phyloP scores from a whole-genome alignment of 2,888 invertebrate species.

The Drosophila vallismaia region DNA sequence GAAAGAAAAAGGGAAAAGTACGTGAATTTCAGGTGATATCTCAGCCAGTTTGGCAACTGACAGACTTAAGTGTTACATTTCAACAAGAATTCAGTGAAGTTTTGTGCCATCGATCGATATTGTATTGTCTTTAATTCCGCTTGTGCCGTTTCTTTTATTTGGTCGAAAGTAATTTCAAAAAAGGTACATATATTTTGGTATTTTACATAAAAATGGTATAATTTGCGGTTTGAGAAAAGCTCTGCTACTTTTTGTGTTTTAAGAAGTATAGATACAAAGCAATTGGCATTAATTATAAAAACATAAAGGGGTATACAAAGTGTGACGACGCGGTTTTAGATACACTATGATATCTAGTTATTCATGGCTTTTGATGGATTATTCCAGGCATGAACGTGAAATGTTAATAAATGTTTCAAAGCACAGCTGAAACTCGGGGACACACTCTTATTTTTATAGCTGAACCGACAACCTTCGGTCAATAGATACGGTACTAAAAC shows the following conservation, averaged over 20 bases:
- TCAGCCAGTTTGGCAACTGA: background rate
- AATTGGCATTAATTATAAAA: background rate
- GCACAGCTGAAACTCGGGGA: conserved; percentile 8
- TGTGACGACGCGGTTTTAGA: background rate
- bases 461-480: conserved; percentile 7
- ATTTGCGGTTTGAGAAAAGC: background rate
- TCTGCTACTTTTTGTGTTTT: background rate
- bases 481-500: conserved; percentile 22
- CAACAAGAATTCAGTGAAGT: background rate
- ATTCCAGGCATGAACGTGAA: conserved; percentile 3
- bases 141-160: background rate
- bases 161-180: background rate
- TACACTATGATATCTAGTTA: background rate
- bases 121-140: background rate
- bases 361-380: background rate
- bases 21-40: conserved; percentile 14
- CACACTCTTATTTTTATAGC: conserved; percentile 7
- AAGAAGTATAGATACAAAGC: background rate
- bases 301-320: background rate
- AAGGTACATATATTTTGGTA: background rate
- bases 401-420: conserved; percentile 9
- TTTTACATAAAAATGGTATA: background rate
- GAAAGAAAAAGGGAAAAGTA: conserved; percentile 19
- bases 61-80: background rate
- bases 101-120: background rate